phyloP scores from a whole-genome alignment of 2,888 invertebrate species.

The Leptura quadrifasciata region DNA sequence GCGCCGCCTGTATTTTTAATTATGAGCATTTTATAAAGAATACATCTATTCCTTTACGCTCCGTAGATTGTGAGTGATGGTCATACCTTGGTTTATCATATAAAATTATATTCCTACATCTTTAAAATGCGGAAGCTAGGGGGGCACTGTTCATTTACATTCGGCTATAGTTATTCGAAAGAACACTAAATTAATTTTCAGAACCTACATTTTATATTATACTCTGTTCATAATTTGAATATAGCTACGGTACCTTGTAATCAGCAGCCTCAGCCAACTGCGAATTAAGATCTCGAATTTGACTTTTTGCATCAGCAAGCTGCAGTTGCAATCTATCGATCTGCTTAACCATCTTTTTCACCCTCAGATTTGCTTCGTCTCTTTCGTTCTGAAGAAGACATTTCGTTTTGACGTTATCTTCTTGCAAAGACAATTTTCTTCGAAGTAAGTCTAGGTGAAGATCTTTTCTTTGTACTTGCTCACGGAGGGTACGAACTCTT shows the following conservation, averaged over 20 bases:
- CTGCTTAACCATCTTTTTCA: constrained; percentile 88
- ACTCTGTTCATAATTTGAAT: no score
- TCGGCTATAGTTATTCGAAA: no score
- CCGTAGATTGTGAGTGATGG: no score
- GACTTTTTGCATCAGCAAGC: constrained; percentile 87
- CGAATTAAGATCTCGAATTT: constrained; percentile 88
- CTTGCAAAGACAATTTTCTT: constrained; percentile 90
- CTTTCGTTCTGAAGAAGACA: constrained; percentile 81
- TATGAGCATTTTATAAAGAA: no score
- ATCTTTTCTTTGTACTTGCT: constrained; percentile 94
- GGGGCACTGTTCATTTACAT: no score
- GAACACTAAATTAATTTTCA: no score
- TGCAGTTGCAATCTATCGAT: constrained; percentile 88
- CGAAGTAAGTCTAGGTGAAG: constrained; percentile 92
- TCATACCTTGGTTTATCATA: no score
- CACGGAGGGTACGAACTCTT: constrained; percentile 88
- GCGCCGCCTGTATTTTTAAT: no score
- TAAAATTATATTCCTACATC: no score
- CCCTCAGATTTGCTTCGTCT: constrained; percentile 81
- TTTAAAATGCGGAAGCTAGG: no score
- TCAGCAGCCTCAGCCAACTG: constrained; percentile 91
- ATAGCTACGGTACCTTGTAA: constrained; percentile 84
- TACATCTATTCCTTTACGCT: no score
- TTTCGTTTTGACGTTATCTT: constrained; percentile 82
- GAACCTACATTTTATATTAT: no score